Evolutionary conservation across 2,888 invertebrate species (phyloP).

Genomic region (Allolobophora icterica): DNA sequence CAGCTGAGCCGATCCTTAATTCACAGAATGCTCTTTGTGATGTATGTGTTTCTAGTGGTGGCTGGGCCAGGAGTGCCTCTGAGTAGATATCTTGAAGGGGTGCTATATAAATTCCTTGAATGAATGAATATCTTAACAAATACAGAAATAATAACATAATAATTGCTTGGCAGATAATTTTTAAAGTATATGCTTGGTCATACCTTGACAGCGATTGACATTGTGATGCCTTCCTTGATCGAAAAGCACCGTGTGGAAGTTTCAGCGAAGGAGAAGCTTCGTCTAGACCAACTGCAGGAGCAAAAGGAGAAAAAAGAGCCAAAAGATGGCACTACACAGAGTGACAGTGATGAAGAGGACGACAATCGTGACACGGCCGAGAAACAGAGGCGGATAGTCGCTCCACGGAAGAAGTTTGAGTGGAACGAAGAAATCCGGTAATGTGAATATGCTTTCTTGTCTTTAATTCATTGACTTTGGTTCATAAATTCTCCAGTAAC

Average conservation of each 20-base stretch:
- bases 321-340: conserved; percentile 34
- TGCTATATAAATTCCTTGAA: too few relatives aligned
- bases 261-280: conserved; percentile 74
- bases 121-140: too few relatives aligned
- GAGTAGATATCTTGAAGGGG: too few relatives aligned
- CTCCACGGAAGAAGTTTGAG: conserved; percentile 77
- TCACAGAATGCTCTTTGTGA: not conserved
- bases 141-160: not conserved
- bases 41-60: too few relatives aligned
- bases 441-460: not conserved
- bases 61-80: too few relatives aligned
- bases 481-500: not conserved
- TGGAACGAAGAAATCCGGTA: conserved; percentile 74
- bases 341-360: conserved; percentile 34
- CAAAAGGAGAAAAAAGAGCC: conserved; percentile 31
- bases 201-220: conserved; percentile 71
- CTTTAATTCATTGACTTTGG: not conserved
- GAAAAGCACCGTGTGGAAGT: conserved; percentile 67
- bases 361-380: conserved; percentile 53
- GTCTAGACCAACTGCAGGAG: conserved; percentile 66
- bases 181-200: not conserved
- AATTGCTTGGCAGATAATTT: not conserved
- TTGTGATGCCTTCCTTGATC: conserved; percentile 77
- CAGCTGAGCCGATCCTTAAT: not conserved
- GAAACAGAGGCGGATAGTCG: conserved; percentile 68